Conservation (phyloP, 2,797 vertebrate genomes). For the Sciaenops ocellatus region DNA sequence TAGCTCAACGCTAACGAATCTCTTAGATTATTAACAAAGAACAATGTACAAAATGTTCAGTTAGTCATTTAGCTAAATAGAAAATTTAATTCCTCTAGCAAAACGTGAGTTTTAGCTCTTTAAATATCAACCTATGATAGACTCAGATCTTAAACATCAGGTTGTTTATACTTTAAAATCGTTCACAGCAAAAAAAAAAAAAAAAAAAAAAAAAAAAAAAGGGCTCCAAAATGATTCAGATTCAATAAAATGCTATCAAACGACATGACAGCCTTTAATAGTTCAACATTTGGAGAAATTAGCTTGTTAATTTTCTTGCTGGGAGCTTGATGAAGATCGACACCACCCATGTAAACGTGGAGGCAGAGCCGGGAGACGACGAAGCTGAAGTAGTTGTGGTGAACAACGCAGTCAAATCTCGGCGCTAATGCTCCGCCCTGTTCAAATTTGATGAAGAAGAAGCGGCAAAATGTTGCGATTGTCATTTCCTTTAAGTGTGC, state of each 20-base stretch:
- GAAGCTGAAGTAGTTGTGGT: too few relatives aligned
- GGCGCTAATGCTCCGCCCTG: too few relatives aligned
- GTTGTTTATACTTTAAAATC: constrained; percentile 6
- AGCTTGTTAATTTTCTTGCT: neutral
- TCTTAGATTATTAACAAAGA: constrained; percentile 29
- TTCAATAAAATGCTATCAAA: constrained; percentile 5
- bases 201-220: constrained; percentile 7
- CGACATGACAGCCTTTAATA: neutral
- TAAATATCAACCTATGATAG: constrained; percentile 9
- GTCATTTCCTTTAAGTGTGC: too few relatives aligned
- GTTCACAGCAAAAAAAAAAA: constrained; percentile 10
- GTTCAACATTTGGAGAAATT: constrained; percentile 27
- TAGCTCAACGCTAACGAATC: constrained; percentile 21
- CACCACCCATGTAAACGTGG: neutral
- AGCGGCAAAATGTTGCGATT: too few relatives aligned
- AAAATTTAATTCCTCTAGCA: constrained; percentile 25
- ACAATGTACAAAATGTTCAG: constrained; percentile 48
- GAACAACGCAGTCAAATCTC: too few relatives aligned
- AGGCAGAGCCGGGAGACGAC: neutral
- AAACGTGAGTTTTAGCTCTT: constrained; percentile 29
- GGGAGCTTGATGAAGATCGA: neutral
- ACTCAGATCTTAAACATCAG: neutral
- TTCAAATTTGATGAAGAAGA: too few relatives aligned
- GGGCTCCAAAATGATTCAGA: constrained; percentile 15
- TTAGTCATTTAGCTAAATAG: constrained; percentile 36